Evolutionary conservation across 2,113 vertebrate species (phyloP).

Genomic region (Gulo gulo): DNA sequence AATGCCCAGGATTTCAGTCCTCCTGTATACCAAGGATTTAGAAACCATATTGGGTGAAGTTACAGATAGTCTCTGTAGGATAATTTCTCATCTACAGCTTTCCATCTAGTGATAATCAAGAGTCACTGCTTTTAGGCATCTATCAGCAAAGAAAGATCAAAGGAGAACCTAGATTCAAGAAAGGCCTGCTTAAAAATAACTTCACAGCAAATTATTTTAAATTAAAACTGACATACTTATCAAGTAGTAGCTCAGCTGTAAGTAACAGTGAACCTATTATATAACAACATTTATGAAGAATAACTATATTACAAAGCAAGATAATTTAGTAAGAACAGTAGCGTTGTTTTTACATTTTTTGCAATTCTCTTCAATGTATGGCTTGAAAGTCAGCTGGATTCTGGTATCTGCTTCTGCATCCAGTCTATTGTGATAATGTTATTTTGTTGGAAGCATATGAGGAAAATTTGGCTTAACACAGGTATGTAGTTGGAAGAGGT

Average conservation of each 20-base stretch:
- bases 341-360: background rate
- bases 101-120: background rate
- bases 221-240: background rate
- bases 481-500: background rate
- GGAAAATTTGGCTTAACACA: slow-evolving; percentile 11
- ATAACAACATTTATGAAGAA: slow-evolving; percentile 17
- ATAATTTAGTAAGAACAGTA: background rate
- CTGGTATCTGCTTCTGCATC: background rate
- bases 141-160: slow-evolving; percentile 20
- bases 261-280: background rate
- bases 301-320: background rate
- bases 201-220: slow-evolving; percentile 12
- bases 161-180: background rate
- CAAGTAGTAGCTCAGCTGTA: background rate
- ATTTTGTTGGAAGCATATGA: background rate
- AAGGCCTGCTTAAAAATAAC: background rate
- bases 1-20: background rate
- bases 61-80: background rate
- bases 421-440: background rate
- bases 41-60: background rate
- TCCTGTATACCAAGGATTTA: background rate
- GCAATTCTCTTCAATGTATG: background rate
- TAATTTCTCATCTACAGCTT: background rate
- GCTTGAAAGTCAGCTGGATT: slow-evolving; percentile 25
- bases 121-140: background rate